phyloP scores from a whole-genome alignment of 2,797 vertebrate species.

The Microhierax caerulescens region DNA sequence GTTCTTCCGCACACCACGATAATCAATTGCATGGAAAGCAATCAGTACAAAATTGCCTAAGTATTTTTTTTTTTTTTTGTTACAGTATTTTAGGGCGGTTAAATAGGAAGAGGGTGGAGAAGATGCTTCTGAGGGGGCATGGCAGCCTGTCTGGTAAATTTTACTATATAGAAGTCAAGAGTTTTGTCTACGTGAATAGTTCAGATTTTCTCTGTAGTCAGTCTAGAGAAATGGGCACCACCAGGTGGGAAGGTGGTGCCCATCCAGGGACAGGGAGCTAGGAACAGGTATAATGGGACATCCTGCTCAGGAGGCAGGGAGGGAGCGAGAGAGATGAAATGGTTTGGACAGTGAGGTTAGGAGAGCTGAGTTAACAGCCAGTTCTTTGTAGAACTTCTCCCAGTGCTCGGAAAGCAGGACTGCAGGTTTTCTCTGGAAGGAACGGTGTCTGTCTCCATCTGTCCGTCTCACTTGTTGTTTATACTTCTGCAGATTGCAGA shows the following conservation, averaged over 20 bases:
- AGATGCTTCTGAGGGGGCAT: background rate
- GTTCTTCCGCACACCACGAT: background rate
- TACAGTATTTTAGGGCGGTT: background rate
- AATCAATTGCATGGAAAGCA: background rate
- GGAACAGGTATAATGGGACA: background rate
- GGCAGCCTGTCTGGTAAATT: background rate
- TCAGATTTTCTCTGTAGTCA: background rate
- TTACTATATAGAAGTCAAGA: background rate
- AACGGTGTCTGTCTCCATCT: background rate
- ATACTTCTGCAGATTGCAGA: background rate
- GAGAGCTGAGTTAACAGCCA: background rate
- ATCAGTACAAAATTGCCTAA: background rate
- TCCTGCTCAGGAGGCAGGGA: background rate
- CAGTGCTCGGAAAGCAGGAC: background rate
- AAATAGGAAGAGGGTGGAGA: background rate
- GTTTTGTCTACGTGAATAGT: background rate
- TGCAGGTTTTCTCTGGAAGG: background rate
- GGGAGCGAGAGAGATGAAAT: background rate
- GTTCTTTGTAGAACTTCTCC: background rate
- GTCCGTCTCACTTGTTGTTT: background rate
- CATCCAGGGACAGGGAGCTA: background rate
- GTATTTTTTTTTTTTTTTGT: background rate
- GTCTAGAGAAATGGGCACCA: background rate
- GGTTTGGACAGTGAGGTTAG: background rate
- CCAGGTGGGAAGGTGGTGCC: background rate